Evolutionary conservation across 2,888 invertebrate species (phyloP), one percentile per base, ranked within the genome.

Genomic region (Stegophylla sp.): DNA sequence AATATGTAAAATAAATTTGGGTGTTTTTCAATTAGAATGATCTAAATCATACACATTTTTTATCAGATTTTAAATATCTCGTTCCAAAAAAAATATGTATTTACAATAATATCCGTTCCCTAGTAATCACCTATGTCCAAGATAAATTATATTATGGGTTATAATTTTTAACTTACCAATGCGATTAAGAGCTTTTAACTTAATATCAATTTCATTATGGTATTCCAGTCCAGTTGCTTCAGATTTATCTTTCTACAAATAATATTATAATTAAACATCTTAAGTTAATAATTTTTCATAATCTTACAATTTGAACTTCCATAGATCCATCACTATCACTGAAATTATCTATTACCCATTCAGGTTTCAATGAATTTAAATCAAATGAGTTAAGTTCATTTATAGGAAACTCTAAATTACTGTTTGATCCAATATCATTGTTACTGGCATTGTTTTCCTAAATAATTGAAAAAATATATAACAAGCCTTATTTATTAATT

Each of bases 341-440:
- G 9, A 71, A 79, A 51, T 61, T 71, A 26, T 79, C 71, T 4
- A 23, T 34, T 12, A 71, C 20, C 79, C 79, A 79, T 51, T 79
- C 79, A 13, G 79, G 79, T 41, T 63, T 51, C 7, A 79, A 59
- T 34, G 69, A 45, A 48, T 79, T 41, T 43, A 79, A 41, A 63
- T 71, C 71, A 48, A 79, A 71, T 3, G 59, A 69, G 17, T 23
- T 45, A 20, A 56, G 26, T 59, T 67, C 77, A 20, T 59, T 7
- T 5, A n/a, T 5, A 45, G n/a, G 20, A 56, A 69, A 56, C 15
- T 1, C 3, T 7, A 20, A 45, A 41, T n/a, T 41, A 20, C 1
- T 4, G 34, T 59, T 59, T 51, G 64, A 43, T 0, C 23, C 59
- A 13, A 20, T 59, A 10, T 59, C 34, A 45, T 59, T 77, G 26